Conservation (phyloP, 2,113 vertebrate genomes). For the Siniperca knerii region DNA sequence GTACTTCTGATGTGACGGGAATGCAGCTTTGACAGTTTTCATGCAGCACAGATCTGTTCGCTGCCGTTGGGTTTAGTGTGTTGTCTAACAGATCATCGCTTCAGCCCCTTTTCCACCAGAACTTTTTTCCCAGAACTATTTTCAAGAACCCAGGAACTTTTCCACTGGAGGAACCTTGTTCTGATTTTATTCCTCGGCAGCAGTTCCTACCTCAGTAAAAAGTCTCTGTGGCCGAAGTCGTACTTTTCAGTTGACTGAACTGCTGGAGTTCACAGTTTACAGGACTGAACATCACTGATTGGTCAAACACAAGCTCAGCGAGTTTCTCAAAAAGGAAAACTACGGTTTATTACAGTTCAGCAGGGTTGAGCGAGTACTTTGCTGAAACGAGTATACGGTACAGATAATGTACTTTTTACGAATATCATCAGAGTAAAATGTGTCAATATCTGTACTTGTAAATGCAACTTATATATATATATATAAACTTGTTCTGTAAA, state of each 20-base stretch:
- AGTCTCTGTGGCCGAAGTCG: slow-evolving; percentile 12
- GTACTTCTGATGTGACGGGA: not conserved
- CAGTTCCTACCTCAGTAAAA: slow-evolving; percentile 46
- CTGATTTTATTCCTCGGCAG: not conserved
- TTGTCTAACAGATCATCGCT: not conserved
- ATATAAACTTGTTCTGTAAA: too few species aligned
- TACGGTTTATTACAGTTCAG: not conserved
- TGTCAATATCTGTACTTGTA: too few species aligned
- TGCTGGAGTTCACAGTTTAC: not conserved
- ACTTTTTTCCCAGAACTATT: not conserved
- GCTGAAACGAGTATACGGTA: too few species aligned
- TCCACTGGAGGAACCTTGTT: not conserved
- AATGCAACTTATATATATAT: too few species aligned
- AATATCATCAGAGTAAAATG: too few species aligned
- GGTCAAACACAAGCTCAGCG: not conserved
- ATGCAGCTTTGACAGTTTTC: not conserved
- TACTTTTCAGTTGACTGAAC: not conserved
- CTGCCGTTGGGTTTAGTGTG: not conserved
- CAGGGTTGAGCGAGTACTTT: too few species aligned
- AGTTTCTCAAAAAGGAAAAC: not conserved
- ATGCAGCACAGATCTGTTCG: not conserved
- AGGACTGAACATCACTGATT: not conserved
- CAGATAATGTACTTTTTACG: too few species aligned
- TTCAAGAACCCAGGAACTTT: not conserved
- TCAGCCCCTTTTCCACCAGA: not conserved